These are phyloP conservation scores for Oxyura jamaicensis DNA, from an alignment of 2,113 vertebrate species.

Conservation along the genomic window DNA sequence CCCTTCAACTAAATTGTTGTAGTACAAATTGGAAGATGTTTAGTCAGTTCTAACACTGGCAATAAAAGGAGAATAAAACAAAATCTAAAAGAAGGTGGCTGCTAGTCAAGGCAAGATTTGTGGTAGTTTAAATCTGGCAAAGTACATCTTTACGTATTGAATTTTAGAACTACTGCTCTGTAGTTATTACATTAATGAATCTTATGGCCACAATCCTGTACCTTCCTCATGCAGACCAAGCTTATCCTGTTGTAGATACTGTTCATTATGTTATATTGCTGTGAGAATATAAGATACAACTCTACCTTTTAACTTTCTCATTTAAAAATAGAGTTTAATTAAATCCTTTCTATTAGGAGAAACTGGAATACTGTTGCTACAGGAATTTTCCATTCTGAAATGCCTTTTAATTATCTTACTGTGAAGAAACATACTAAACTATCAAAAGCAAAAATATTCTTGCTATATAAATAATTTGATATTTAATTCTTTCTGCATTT, in stretches of 20 bases:
- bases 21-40: neutral
- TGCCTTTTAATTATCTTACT: neutral
- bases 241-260: neutral
- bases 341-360: neutral
- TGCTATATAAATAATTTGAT: neutral
- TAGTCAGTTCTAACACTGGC: neutral
- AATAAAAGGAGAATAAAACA: constrained; percentile 5
- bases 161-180: neutral
- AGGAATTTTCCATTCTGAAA: neutral
- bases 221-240: fast-evolving
- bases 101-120: neutral
- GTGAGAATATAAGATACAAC: neutral
- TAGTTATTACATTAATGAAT: neutral
- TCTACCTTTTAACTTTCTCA: neutral
- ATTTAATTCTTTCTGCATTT: neutral
- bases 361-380: neutral
- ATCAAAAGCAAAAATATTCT: neutral
- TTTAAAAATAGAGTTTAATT: neutral
- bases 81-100: neutral
- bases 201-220: neutral
- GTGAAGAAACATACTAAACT: neutral
- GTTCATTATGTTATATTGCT: neutral
- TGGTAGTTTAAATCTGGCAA: neutral
- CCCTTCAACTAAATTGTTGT: neutral
- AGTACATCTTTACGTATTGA: neutral